Percentiles rank a stretch among this genome's conserved stretches.
Evolutionary conservation across 1,140 invertebrate species (phyloP).

Genomic region (Mylabris phalerata): DNA sequence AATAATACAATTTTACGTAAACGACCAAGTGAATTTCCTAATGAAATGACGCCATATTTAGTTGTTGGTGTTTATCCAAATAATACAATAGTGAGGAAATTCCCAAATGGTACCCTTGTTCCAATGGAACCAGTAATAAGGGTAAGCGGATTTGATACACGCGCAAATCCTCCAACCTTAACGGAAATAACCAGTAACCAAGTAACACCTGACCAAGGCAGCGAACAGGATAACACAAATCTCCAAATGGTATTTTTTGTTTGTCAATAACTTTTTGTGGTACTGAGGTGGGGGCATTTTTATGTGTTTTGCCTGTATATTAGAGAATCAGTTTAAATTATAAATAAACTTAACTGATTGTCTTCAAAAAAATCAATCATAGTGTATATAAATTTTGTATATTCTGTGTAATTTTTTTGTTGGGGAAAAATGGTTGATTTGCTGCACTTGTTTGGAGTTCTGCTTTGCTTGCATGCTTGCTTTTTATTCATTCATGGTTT

Average conservation of each 20-base stretch:
- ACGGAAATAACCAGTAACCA: conserved; percentile 43
- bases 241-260: conserved; percentile 37
- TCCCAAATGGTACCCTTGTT: conserved; percentile 65
- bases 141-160: conserved; percentile 43
- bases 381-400: too few species aligned
- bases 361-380: too few species aligned
- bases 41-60: conserved; percentile 60
- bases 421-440: too few species aligned
- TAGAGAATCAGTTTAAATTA: too few species aligned
- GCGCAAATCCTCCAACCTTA: conserved; percentile 37
- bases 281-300: conserved; percentile 13
- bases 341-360: too few species aligned
- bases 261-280: conserved; percentile 37
- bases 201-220: conserved; percentile 35
- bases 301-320: conserved; percentile 3
- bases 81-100: conserved; percentile 64
- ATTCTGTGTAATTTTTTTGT: too few species aligned
- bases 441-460: too few species aligned
- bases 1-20: conserved; percentile 69
- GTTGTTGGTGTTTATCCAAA: conserved; percentile 65
- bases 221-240: conserved; percentile 28
- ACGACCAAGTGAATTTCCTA: conserved; percentile 58
- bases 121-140: conserved; percentile 49
- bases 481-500: too few species aligned
- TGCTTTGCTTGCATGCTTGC: too few species aligned